phyloP scores from a whole-genome alignment of 2,888 invertebrate genomes.

The Eristalinus aeneus region DNA sequence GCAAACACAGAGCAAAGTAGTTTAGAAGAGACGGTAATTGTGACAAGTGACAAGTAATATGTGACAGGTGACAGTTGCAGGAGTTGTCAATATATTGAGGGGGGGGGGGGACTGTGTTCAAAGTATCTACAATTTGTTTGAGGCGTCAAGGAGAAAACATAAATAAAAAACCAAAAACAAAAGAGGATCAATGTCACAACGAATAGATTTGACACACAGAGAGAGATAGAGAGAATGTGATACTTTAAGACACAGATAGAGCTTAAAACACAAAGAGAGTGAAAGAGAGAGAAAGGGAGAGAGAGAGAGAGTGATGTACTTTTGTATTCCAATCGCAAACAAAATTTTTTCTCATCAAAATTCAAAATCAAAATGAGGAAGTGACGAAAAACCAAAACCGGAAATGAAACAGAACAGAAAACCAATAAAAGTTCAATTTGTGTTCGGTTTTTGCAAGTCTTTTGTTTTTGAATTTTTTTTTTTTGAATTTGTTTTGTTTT shows the following conservation, averaged over 20 bases:
- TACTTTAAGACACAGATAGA: constrained; percentile 11
- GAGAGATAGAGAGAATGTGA: constrained; percentile 22
- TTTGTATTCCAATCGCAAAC: constrained; percentile 68
- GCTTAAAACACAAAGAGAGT: constrained; percentile 28
- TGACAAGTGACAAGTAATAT: not conserved
- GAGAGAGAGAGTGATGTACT: constrained; percentile 29
- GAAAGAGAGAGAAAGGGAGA: constrained; percentile 47
- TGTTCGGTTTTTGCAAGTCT: constrained; percentile 48
- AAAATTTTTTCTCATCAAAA: constrained; percentile 44
- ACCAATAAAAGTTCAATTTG: constrained; percentile 34
- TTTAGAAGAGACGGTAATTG: not conserved
- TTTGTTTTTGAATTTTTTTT: constrained; percentile 46
- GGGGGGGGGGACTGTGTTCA: not conserved
- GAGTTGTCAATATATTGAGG: not conserved
- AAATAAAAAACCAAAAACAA: constrained; percentile 1
- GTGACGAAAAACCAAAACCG: not conserved
- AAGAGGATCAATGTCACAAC: constrained; percentile 63
- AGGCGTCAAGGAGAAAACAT: constrained; percentile 14
- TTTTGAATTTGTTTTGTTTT: constrained; percentile 67
- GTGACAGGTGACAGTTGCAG: not conserved
- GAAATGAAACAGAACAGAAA: not conserved
- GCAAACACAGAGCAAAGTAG: not conserved
- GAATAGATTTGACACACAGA: constrained; percentile 33
- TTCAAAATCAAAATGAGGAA: constrained; percentile 39
- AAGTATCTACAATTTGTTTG: constrained; percentile 55